Percentiles rank a stretch among this genome's conserved stretches.
Conservation (phyloP, 1,140 invertebrate genomes). For the Drosophila parvula region DNA sequence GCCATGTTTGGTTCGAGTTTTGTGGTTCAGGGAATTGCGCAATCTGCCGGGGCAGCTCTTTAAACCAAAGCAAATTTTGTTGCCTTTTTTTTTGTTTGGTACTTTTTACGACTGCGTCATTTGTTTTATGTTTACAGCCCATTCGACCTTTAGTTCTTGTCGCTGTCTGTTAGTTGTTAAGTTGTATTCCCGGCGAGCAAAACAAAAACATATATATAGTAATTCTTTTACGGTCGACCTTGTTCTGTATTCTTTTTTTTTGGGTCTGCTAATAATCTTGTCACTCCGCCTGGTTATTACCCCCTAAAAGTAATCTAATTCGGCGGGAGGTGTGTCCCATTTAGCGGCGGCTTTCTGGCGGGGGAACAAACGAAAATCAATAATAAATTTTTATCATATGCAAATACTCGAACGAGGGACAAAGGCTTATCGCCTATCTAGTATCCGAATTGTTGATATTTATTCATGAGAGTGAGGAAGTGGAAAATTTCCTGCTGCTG, state of each 20-base stretch:
- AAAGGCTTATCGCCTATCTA: conserved; percentile 63
- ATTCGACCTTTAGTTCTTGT: conserved; percentile 64
- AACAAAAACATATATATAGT: conserved; percentile 29
- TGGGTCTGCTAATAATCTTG: conserved; percentile 38
- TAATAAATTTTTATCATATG: conserved; percentile 70
- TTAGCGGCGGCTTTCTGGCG: conserved; percentile 20
- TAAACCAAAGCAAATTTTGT: conserved; percentile 41
- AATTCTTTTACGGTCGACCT: conserved; percentile 20
- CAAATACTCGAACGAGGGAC: conserved; percentile 54
- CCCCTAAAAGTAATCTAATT: conserved; percentile 33
- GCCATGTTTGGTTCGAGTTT: conserved; percentile 29
- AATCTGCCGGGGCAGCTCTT: conserved; percentile 46
- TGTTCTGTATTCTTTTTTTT: conserved; percentile 20
- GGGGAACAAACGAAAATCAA: conserved; percentile 49
- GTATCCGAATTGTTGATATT: conserved; percentile 47
- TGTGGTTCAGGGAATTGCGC: conserved; percentile 44
- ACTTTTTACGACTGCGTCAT: conserved; percentile 58
- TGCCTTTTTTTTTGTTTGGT: background rate
- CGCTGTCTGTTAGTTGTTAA: conserved; percentile 2
- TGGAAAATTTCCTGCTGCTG: conserved; percentile 28
- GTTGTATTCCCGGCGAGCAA: conserved; percentile 10
- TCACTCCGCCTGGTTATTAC: conserved; percentile 17
- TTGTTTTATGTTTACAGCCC: conserved; percentile 71
- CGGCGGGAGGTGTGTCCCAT: conserved; percentile 39
- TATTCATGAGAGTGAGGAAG: conserved; percentile 25